Evolutionary conservation across 2,888 invertebrate species (phyloP), one percentile per base, ranked within the genome.

Genomic region (Tyria jacobaeae): DNA sequence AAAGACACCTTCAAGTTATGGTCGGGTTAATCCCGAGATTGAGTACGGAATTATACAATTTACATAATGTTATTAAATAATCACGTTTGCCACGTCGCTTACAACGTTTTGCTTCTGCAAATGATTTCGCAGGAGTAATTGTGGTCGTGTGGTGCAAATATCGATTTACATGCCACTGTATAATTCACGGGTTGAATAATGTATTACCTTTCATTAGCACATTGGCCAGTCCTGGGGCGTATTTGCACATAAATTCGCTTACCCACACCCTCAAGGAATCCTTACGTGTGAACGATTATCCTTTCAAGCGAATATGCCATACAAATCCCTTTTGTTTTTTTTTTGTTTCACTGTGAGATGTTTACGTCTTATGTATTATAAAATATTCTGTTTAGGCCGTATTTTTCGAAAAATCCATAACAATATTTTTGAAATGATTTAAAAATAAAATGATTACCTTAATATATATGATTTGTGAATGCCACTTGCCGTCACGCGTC

Each of bases 181-280:
- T 93, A 93, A 92, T 93, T 92, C 92, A 91, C 89, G 85, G 91
- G 88, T 88, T 94, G 93, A 94, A 94, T 94, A 92, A 94, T 93
- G 93, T 93, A 93, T 93, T 88, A 89, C 90, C 90, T 91, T 93
- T 93, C 93, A 94, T 94, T 94, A 93, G 92, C 92, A 92, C 92
- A 92, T 91, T 89, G 90, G 90, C 87, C 89, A 89, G 89, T 88
- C 88, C 89, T 86, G 86, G 83, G 89, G 87, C 89, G 89, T 92
- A 92, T 94, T 94, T 92, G 92, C 93, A 94, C 92, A 89, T 92
- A 90, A 92, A 92, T 92, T 92, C 89, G 89, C 87, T 88, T 88
- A 91, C 90, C 90, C 89, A 85, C 86, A 86, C 89, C 89, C 89
- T 80, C 83, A 85, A 88, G 88, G 88, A 88, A 89, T 85, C 87